Base-by-base conservation (phyloP, 2,888 invertebrate genomes). In the Orchestes rusci region DNA sequence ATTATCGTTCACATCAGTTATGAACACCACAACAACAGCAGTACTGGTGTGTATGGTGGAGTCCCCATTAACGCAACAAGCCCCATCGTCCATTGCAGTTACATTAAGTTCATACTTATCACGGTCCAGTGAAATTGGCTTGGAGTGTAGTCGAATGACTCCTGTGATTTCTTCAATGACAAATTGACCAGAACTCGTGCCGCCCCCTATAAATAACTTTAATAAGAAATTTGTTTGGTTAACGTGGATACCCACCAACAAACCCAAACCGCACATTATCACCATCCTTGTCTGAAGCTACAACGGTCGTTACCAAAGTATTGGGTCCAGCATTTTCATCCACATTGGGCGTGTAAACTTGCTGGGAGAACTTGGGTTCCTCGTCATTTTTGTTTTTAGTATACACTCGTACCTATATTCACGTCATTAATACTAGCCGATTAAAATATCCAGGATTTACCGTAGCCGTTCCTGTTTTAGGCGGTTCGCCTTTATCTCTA, bases 361-460 rank as follows among this genome's bases (percentile, higher is more conserved):
- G 92, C 61, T 94, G 94, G 1, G 92, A 92, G 66, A 94, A 94
- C 67, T 92, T 93, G 0, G 96, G 96, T 62, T 92, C 90, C 69
- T 96, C 95, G 64, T 96, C 96, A 69, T 96, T 96, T 69, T 94
- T 94, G 63, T 96, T 96, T 62, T 93, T 93, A n/a, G 95, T 95
- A 64, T 94, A 94, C 44, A 96, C 83, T 45, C 94, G 78, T 12
- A 96, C 94, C 1, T 51, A 35, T 2, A n/a, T n/a, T n/a, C n/a
- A n/a, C n/a, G n/a, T n/a, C n/a, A n/a, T n/a, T n/a, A n/a, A n/a
- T n/a, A n/a, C n/a, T n/a, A n/a, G n/a, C n/a, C n/a, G n/a, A n/a
- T n/a, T n/a, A n/a, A n/a, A n/a, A 16, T 28, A 12, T 1, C 8
- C 15, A 10, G 32, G 3, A 44, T 43, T 45, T 45, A 51, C 51